Evolutionary conservation across 2,888 invertebrate species (phyloP), one percentile per base, ranked within the genome.

Genomic region (Eilema depressum): DNA sequence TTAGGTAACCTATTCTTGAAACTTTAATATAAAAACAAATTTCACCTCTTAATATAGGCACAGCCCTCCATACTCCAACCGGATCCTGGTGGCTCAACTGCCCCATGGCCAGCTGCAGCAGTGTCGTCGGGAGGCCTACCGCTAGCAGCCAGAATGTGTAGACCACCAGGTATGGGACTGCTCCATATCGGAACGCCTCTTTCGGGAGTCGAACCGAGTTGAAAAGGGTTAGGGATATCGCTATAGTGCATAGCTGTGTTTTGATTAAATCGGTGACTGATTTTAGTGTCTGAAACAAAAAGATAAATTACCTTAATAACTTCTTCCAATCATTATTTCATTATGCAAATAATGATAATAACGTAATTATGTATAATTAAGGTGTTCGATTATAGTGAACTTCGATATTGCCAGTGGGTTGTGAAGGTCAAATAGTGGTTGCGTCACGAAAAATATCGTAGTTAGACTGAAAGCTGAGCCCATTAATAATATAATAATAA

Each of bases 61-160:
- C 96, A 10, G 96, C 97, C 80, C 96, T 95, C 96, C 96, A 97
- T 14, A 96, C 95, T 33, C 96, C 96, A 3, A 96, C 96, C n/a
- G 96, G 96, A 28, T 97, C 97, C 81, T 97, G 96, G 81, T 96
- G 96, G 64, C 96, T 96, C 75, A 97, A 92, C 87, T 97, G 97
- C 5, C 97, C 97, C 85, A 96, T 95, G 1, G 96, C 96, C 78
- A 97, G 90, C 89, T 97, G 96, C 74, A 97, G 91, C 81, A 97
- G 92, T 14, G 96, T 92, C 26, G 96, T 92, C 1, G 97, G 96
- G 53, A 96, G 88, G 20, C 96, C 96, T n/a, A 96, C 92, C 60
- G 95, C 88, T 68, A 96, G 85, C 74, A 96, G 92, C 88, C 96
- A 94, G 75, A 96, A 92, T 25, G 96, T 92, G 91, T 97, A 96